Conservation (phyloP, 2,113 vertebrate species). For the Oreotrochilus melanogaster region DNA sequence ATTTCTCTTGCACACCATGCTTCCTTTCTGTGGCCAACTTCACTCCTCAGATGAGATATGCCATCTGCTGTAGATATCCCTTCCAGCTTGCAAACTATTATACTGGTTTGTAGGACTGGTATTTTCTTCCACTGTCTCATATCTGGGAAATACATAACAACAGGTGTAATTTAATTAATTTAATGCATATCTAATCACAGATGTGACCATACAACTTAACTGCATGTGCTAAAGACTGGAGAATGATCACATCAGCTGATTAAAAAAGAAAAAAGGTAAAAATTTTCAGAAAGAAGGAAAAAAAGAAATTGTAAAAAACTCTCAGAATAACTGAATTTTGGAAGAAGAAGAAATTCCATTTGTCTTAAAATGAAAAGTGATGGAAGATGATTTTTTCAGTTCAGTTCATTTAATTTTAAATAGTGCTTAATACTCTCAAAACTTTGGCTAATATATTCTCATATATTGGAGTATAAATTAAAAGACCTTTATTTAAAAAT, state of each 20-base stretch:
- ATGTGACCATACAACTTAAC: background rate
- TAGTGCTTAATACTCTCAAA: background rate
- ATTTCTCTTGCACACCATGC: background rate
- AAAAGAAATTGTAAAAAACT: background rate
- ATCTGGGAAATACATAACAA: background rate
- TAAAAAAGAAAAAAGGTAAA: background rate
- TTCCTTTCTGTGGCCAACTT: background rate
- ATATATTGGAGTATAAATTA: background rate
- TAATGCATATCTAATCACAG: background rate
- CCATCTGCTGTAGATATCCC: background rate
- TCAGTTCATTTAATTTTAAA: background rate
- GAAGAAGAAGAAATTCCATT: background rate
- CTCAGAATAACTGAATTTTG: background rate
- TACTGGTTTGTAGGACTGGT: background rate
- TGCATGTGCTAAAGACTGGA: background rate
- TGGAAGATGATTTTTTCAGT: background rate
- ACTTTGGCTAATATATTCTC: background rate
- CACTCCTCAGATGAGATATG: background rate
- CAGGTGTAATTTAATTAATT: background rate
- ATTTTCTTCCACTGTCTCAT: background rate
- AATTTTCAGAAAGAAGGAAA: background rate
- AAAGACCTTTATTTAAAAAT: background rate
- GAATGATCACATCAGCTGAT: background rate
- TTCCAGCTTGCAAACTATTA: background rate
- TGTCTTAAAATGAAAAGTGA: background rate